Conservation (phyloP, 2,888 invertebrate genomes). For the Listrodromus nycthemerus region DNA sequence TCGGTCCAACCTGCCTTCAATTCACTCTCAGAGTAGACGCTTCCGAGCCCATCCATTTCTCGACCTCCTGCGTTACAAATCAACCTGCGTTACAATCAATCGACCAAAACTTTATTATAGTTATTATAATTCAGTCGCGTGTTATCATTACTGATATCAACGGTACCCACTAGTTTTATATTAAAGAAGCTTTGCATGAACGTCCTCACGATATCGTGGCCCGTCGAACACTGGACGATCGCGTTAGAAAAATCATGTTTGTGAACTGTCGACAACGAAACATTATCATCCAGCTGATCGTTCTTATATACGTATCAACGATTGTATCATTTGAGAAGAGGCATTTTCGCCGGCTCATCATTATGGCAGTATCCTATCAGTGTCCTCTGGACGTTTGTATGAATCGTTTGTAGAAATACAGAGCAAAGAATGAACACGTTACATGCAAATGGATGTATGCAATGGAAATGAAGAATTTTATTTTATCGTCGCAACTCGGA, state of each 20-base stretch:
- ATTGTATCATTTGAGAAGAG: background rate
- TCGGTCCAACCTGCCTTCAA: constrained; percentile 45
- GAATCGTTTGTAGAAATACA: background rate
- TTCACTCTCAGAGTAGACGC: constrained; percentile 27
- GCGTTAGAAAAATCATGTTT: background rate
- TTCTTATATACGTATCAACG: background rate
- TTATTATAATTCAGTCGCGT: constrained; percentile 2
- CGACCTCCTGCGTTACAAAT: no score
- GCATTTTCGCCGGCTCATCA: background rate
- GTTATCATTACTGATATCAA: constrained; percentile 8
- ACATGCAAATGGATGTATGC: background rate
- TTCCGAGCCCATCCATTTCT: constrained; percentile 48
- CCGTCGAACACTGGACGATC: constrained; percentile 13
- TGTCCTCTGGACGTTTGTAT: background rate
- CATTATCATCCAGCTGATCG: constrained; percentile 31
- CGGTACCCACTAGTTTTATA: background rate
- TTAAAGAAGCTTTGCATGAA: background rate
- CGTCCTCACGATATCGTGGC: constrained; percentile 7
- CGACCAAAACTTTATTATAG: background rate
- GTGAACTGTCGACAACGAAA: background rate
- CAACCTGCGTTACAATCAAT: background rate
- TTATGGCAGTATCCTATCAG: background rate
- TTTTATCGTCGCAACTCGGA: constrained; percentile 4
- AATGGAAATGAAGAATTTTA: background rate
- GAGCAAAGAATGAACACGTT: background rate